phyloP scores from a whole-genome alignment of 2,888 invertebrate genomes.

The Sicus ferrugineus region DNA sequence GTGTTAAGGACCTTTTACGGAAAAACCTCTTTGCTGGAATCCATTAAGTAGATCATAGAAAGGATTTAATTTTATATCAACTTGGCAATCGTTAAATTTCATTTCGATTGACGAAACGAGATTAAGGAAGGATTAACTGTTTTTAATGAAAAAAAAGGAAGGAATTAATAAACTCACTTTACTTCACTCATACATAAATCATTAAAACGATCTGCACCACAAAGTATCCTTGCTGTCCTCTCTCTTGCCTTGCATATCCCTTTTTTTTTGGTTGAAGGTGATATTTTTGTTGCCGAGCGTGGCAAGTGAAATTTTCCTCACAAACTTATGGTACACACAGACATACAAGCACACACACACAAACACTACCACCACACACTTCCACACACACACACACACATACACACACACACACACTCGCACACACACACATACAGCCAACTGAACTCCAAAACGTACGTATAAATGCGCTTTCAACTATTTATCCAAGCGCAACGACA shows the following conservation, averaged over 20 bases:
- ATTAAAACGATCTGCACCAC: not conserved
- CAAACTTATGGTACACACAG: no score
- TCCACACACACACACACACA: no score
- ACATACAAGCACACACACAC: no score
- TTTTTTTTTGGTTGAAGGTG: not conserved
- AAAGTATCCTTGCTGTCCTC: no score
- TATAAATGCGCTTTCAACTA: slow-evolving; percentile 2
- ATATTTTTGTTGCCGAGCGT: not conserved
- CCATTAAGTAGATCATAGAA: no score
- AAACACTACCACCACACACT: no score
- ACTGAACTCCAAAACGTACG: not conserved
- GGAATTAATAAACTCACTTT: not conserved
- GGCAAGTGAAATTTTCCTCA: slow-evolving; percentile 11
- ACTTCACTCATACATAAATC: not conserved
- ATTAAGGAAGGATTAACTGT: not conserved
- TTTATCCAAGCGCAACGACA: slow-evolving; percentile 16
- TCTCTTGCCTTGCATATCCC: not conserved
- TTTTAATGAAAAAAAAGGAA: not conserved
- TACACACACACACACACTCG: no score
- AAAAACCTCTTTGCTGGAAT: no score
- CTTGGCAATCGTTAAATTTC: not conserved
- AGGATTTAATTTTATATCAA: no score
- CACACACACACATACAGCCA: no score
- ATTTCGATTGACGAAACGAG: not conserved
- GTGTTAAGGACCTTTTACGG: no score